These are phyloP conservation scores for Phalacrocorax carbo DNA, from an alignment of 2,113 vertebrate species.

Conservation along the genomic window DNA sequence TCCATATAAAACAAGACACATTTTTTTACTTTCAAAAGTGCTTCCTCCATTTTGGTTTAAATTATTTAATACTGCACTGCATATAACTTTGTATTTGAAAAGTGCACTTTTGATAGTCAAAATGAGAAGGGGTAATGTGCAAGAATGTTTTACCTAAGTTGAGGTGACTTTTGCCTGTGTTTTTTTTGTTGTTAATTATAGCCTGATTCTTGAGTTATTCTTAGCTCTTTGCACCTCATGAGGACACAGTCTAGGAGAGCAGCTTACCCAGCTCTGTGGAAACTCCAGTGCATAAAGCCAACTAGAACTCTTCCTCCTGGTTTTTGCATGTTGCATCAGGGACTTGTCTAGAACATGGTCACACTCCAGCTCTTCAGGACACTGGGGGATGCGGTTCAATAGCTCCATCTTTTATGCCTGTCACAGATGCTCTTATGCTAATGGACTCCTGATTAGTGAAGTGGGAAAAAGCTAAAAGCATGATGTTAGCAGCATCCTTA, in stretches of 20 bases:
- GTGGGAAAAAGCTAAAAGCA: neutral
- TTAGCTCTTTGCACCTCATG: neutral
- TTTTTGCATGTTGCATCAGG: neutral
- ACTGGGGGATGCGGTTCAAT: neutral
- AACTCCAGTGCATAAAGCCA: neutral
- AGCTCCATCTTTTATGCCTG: neutral
- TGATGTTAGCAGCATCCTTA: neutral
- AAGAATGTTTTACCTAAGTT: neutral
- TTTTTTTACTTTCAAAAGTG: neutral
- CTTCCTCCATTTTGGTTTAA: neutral
- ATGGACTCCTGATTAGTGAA: neutral
- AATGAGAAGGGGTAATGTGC: neutral
- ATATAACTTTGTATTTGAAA: neutral
- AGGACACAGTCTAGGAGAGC: neutral
- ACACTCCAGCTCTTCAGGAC: neutral
- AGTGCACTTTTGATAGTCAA: neutral
- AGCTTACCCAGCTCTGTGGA: neutral
- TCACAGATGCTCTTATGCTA: neutral
- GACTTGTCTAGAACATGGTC: neutral
- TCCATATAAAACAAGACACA: neutral
- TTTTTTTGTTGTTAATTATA: neutral
- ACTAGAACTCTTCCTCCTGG: neutral
- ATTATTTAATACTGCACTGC: neutral
- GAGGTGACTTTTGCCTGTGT: neutral
- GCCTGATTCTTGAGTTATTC: neutral